A percentile compares a stretch with the other conserved stretches of the same genome.
phyloP scores from a whole-genome alignment of 2,888 invertebrate genomes.

The Apodemia hepburni region DNA sequence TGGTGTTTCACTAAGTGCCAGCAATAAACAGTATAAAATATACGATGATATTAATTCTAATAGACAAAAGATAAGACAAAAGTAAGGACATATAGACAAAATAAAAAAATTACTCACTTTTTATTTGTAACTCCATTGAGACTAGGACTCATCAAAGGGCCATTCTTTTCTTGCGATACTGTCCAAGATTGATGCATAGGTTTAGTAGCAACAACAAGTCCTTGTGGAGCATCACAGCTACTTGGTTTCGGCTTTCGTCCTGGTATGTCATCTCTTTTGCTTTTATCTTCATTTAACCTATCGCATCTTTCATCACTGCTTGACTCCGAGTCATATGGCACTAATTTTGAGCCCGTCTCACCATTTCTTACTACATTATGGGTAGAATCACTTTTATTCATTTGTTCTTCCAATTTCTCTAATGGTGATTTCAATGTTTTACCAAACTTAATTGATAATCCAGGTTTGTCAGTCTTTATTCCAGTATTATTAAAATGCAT shows the following conservation, averaged over 20 bases:
- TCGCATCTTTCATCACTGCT: constrained; percentile 64
- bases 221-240: constrained; percentile 53
- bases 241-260: constrained; percentile 51
- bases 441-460: constrained; percentile 55
- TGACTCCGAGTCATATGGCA: constrained; percentile 82
- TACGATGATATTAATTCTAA: not conserved
- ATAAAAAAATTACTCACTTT: constrained; percentile 48
- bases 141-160: constrained; percentile 67
- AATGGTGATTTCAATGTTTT: constrained; percentile 62
- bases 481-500: constrained; percentile 40
- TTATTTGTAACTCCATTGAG: constrained; percentile 71
- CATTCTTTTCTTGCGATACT: constrained; percentile 61
- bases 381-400: constrained; percentile 56
- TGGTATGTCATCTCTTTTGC: constrained; percentile 34
- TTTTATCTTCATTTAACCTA: constrained; percentile 35
- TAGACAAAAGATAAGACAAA: too few relatives aligned
- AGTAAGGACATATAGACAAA: too few relatives aligned
- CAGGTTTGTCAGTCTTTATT: constrained; percentile 39
- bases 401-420: constrained; percentile 68
- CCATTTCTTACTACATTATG: constrained; percentile 46
- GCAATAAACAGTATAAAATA: too few relatives aligned
- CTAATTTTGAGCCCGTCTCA: constrained; percentile 58
- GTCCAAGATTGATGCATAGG: constrained; percentile 68
- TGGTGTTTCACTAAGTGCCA: too few relatives aligned
- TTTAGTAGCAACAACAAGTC: constrained; percentile 57